Percentiles rank a stretch among this genome's conserved stretches.
phyloP scores from a whole-genome alignment of 2,888 invertebrate species.

The Girardia tigrina region DNA sequence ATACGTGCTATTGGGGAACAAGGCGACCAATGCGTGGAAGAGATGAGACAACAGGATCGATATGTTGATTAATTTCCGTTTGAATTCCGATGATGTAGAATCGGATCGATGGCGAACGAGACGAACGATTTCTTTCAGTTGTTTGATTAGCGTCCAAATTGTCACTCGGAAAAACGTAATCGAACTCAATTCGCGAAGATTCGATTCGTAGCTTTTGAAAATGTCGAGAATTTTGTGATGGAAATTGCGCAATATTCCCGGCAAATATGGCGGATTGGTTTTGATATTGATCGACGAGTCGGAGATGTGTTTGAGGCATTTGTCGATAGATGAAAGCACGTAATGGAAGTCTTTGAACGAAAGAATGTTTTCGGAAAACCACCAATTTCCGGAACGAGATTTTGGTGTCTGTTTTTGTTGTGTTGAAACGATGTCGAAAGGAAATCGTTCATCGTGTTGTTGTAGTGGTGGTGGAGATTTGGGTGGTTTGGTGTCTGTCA shows the following conservation, averaged over 20 bases:
- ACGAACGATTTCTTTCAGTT: slow-evolving; percentile 95
- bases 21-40: slow-evolving; percentile 71
- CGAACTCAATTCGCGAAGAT: slow-evolving; percentile 72
- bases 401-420: no score
- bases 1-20: slow-evolving; percentile 87
- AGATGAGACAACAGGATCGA: slow-evolving; percentile 98
- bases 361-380: not conserved
- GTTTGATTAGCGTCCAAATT: slow-evolving; percentile 88
- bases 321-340: not conserved
- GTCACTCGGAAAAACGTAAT: slow-evolving; percentile 95
- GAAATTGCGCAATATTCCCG: slow-evolving; percentile 96
- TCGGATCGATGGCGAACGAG: slow-evolving; percentile 94
- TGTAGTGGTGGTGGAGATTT: no score
- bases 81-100: slow-evolving; percentile 83
- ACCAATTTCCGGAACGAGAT: not conserved
- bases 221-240: slow-evolving; percentile 86
- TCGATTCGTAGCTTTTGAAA: slow-evolving; percentile 88
- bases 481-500: no score
- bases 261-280: slow-evolving; percentile 94
- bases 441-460: no score
- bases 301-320: not conserved
- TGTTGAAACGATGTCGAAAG: no score
- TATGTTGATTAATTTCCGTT: slow-evolving; percentile 85
- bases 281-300: slow-evolving; percentile 77
- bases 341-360: not conserved